These are phyloP conservation scores for Brachyalestes nurse DNA, from an alignment of 2,797 vertebrate species.

Conservation along the genomic window DNA sequence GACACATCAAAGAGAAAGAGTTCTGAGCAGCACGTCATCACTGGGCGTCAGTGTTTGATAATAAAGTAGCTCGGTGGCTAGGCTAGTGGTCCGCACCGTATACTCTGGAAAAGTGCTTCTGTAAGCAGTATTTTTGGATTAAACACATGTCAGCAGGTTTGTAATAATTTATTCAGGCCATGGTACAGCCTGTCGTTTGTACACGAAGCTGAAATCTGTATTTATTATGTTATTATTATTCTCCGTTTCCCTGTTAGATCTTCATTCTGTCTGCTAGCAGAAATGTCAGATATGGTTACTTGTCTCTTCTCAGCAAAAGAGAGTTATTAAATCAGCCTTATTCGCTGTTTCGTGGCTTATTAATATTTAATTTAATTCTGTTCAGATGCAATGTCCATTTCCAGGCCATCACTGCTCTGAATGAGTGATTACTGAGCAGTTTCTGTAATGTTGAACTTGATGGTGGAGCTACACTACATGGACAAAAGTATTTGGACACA, in stretches of 20 bases:
- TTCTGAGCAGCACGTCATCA: slow-evolving; percentile 11
- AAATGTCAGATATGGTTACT: background rate
- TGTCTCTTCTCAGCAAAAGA: background rate
- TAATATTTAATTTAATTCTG: background rate
- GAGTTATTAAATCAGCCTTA: no score
- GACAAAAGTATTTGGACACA: no score
- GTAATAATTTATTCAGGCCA: background rate
- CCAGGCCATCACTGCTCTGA: background rate
- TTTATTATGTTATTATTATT: background rate
- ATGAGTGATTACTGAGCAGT: background rate
- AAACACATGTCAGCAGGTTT: slow-evolving; percentile 44
- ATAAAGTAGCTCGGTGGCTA: background rate
- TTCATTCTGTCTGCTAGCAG: background rate
- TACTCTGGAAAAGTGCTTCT: background rate
- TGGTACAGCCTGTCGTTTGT: background rate
- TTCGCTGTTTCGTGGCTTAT: background rate
- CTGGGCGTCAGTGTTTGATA: slow-evolving; percentile 27
- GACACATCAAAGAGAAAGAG: no score
- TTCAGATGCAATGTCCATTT: background rate
- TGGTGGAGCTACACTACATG: no score
- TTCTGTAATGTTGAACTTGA: background rate
- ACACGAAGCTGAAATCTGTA: background rate
- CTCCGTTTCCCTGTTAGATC: background rate
- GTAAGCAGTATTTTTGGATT: slow-evolving; percentile 19
- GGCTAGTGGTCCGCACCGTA: background rate